These are phyloP conservation scores for Dysdera silvatica DNA, from an alignment of 1,140 invertebrate species.

Conservation along the genomic window DNA sequence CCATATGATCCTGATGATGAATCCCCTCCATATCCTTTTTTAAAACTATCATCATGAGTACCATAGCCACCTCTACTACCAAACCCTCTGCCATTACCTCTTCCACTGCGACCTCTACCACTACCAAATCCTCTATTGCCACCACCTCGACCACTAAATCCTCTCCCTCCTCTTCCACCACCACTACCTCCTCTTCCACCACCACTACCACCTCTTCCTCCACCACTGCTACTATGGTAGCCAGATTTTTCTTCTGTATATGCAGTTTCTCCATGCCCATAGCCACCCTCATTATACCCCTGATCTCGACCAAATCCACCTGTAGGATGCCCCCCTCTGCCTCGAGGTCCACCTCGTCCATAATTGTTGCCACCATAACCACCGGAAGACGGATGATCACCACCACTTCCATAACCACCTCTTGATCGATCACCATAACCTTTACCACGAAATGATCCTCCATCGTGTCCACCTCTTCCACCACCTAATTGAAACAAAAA, in stretches of 20 bases:
- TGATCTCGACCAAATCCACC: neutral
- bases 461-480: conserved; percentile 12
- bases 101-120: neutral
- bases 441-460: neutral
- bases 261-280: neutral
- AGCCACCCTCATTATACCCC: conserved; percentile 9
- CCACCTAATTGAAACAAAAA: neutral
- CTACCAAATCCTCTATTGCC: conserved; percentile 6
- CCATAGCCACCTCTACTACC: conserved; percentile 2
- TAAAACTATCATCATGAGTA: too few species aligned
- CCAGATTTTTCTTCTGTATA: conserved; percentile 1
- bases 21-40: too few species aligned
- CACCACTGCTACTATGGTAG: conserved; percentile 20
- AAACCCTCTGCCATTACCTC: neutral
- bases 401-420: neutral
- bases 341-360: conserved; percentile 21
- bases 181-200: conserved; percentile 24
- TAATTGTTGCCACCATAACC: conserved; percentile 32
- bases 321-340: conserved; percentile 15
- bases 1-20: too few species aligned
- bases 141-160: conserved; percentile 26
- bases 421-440: neutral
- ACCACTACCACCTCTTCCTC: conserved; percentile 24
- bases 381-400: neutral
- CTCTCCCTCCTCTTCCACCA: conserved; percentile 31